Base-by-base conservation (phyloP, 2,888 invertebrate genomes). In the Magallana nippona region DNA sequence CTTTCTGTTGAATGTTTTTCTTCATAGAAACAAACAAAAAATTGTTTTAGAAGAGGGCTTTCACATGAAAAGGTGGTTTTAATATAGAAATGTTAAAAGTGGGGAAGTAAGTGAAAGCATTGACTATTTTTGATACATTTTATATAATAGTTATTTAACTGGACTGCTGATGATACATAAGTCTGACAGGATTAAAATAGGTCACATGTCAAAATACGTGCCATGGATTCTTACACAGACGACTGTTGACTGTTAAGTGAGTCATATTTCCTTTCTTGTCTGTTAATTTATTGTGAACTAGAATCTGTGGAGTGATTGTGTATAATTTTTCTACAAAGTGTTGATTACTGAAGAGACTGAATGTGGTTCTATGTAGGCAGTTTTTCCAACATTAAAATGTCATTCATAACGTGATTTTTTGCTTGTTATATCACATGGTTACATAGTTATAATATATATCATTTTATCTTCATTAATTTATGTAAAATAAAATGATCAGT, bases 111-210 rank as follows among this genome's bases (percentile, higher is more conserved):
- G n/a, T 22, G 27, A 27, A 32, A 15, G 3, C 44, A 44, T 44
- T 62, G 81, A 85, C 81, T 85, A 85, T 85, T 85, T 85, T 85
- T 85, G 85, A 85, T 85, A 85, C 81, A 85, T 85, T 83, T 85
- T 85, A 85, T 85, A 85, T 81, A 44, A 85, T 81, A 44, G 78
- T n/a, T 71, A 81, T 44, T 8, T 44, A 44, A 0, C 44, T 44
- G 44, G 44, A 44, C 44, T 44, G 81, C 85, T 85, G 85, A 83
- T 85, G 85, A 85, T 22, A 78, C 78, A 56, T 1, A n/a, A 55
- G 55, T 79, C 55, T 22, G 58, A 44, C 44, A 44, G 44, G 44
- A 44, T 71, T 15, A 71, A 60, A 71, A 32, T 71, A 71, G 63
- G 63, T 63, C 63, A 63, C 60, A 27, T 27, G 32, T 71, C 71